Evolutionary conservation across 2,888 invertebrate species (phyloP).

Genomic region (Brassicogethes aeneus): DNA sequence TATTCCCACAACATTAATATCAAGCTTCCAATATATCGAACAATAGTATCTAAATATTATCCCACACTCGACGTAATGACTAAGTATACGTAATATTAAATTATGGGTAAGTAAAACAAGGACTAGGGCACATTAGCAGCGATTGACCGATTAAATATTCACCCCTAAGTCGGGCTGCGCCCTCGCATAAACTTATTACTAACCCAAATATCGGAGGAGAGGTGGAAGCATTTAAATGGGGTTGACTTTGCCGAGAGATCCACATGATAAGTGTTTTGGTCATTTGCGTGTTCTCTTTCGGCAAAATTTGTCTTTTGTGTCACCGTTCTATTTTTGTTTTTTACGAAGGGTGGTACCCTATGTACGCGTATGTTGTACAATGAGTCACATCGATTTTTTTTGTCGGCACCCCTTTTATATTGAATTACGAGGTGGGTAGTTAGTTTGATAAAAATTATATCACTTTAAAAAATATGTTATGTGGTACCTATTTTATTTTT

Average conservation of each 20-base stretch:
- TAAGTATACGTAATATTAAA: not conserved
- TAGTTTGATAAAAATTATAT: too few species aligned
- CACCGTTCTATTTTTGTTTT: too few species aligned
- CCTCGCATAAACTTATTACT: not conserved
- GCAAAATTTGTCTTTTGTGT: not conserved
- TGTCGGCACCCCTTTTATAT: too few species aligned
- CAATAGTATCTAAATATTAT: not conserved
- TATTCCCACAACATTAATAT: not conserved
- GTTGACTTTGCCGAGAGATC: not conserved
- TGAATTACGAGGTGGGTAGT: too few species aligned
- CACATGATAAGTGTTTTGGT: not conserved
- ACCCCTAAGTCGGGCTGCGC: not conserved
- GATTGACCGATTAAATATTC: not conserved
- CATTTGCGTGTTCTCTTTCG: too few species aligned
- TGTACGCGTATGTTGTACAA: not conserved
- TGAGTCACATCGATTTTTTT: constrained; percentile 1
- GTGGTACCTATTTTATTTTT: too few species aligned
- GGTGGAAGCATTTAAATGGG: too few species aligned
- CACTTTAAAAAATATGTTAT: too few species aligned
- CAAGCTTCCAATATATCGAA: not conserved
- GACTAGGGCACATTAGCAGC: not conserved
- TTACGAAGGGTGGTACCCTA: not conserved
- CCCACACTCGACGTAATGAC: not conserved
- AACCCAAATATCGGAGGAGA: not conserved
- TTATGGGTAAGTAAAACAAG: not conserved